A percentile compares a stretch with the other conserved stretches of the same genome.
These are phyloP conservation scores for Petaurus breviceps DNA, from an alignment of 2,113 vertebrate genomes.

Conservation along the genomic window DNA sequence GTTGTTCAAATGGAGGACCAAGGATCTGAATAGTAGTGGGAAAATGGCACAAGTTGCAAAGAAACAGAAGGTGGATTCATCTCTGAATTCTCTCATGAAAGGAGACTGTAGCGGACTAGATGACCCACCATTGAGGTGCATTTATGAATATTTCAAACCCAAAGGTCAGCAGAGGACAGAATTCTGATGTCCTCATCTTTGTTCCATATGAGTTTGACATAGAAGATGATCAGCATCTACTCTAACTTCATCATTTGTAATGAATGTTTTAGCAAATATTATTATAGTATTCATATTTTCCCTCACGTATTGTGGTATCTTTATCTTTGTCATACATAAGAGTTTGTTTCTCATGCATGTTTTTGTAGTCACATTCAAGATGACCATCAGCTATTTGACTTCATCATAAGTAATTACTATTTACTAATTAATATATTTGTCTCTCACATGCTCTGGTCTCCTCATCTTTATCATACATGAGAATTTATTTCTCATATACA, in stretches of 20 bases:
- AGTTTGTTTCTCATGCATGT: neutral
- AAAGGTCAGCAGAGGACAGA: neutral
- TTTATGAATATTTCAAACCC: neutral
- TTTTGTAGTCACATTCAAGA: neutral
- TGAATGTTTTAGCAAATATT: neutral
- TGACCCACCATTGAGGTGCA: neutral
- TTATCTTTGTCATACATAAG: neutral
- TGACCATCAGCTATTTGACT: neutral
- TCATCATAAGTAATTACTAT: neutral
- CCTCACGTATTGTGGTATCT: neutral
- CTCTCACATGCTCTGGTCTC: neutral
- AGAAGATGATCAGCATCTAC: neutral
- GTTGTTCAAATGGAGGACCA: neutral
- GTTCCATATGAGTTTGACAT: neutral
- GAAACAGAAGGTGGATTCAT: constrained; percentile 8
- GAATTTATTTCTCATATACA: neutral
- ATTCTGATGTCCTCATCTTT: neutral
- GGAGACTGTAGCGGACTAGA: neutral
- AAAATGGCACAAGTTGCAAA: neutral
- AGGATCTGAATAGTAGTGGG: neutral
- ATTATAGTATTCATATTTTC: neutral
- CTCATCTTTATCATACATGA: neutral
- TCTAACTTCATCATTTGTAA: neutral
- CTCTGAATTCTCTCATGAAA: neutral
- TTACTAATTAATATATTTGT: neutral